Evolutionary conservation across 2,888 invertebrate species (phyloP).

Genomic region (Polylopha cassiicola): DNA sequence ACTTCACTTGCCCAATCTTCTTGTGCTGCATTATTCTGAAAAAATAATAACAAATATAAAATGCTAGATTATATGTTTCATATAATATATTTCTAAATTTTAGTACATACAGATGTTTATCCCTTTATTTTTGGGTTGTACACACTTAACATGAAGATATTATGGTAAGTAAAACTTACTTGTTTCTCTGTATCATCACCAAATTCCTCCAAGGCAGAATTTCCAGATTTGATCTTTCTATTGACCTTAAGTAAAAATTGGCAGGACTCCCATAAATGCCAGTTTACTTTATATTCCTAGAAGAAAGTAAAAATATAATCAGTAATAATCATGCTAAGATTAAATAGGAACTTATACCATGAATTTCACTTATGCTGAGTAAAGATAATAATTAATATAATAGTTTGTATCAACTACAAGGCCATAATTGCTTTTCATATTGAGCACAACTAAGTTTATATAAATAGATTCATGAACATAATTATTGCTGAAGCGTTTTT

Average conservation of each 20-base stretch:
- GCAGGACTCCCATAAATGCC: slow-evolving; percentile 67
- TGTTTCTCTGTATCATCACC: slow-evolving; percentile 26
- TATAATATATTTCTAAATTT: too few relatives aligned
- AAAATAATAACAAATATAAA: slow-evolving; percentile 14
- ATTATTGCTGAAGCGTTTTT: too few relatives aligned
- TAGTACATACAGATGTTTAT: too few relatives aligned
- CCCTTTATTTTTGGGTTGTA: too few relatives aligned
- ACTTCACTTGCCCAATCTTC: slow-evolving; percentile 34
- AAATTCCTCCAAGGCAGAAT: slow-evolving; percentile 9
- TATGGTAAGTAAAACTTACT: slow-evolving; percentile 26
- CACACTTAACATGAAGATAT: slow-evolving; percentile 6
- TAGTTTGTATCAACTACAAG: too few relatives aligned
- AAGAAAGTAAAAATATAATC: slow-evolving; percentile 27
- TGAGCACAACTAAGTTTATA: too few relatives aligned
- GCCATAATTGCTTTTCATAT: too few relatives aligned
- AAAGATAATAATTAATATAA: too few relatives aligned
- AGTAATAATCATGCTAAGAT: too few relatives aligned
- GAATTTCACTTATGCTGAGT: too few relatives aligned
- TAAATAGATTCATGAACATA: too few relatives aligned
- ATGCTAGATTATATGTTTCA: slow-evolving; percentile 7
- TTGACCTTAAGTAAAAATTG: slow-evolving; percentile 57
- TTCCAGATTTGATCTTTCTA: slow-evolving; percentile 31
- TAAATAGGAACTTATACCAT: too few relatives aligned
- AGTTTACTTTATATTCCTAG: slow-evolving; percentile 60
- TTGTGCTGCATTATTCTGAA: slow-evolving; percentile 30